Conservation (phyloP, 37 sponge, comb jelly and placozoan species). For the Chondrilla cf. caribensis region DNA sequence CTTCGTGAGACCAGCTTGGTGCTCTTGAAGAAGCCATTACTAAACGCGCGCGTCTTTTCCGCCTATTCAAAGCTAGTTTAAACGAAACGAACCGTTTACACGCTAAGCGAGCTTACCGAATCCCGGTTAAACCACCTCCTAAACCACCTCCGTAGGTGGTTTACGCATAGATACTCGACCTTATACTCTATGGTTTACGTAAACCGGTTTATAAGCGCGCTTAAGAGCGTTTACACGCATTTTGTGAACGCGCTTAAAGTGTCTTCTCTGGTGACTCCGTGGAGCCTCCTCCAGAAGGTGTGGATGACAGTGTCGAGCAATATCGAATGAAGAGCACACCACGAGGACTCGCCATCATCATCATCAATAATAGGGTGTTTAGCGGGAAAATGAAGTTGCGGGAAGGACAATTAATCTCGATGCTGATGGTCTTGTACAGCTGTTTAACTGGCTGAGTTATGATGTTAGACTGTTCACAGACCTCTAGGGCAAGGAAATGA, state of each 20-base stretch:
- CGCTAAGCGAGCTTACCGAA: neutral
- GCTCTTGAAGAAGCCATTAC: neutral
- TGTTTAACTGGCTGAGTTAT: slow-evolving; percentile 57
- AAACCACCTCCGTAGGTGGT: neutral
- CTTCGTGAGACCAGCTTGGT: neutral
- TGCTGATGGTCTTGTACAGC: slow-evolving; percentile 34
- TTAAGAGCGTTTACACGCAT: too few species aligned
- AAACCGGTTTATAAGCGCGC: too few species aligned
- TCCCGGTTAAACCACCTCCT: too few species aligned
- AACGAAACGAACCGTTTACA: neutral
- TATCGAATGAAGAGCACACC: slow-evolving; percentile 75
- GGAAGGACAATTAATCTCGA: slow-evolving; percentile 57
- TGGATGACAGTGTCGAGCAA: too few species aligned
- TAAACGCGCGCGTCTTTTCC: neutral
- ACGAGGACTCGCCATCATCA: slow-evolving; percentile 62
- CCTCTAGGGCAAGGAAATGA: slow-evolving; percentile 3
- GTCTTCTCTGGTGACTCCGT: too few species aligned
- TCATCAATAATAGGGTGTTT: slow-evolving; percentile 77
- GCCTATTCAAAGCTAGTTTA: neutral
- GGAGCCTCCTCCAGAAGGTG: too few species aligned
- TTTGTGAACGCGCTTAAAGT: too few species aligned
- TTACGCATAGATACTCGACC: neutral
- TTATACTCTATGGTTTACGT: too few species aligned
- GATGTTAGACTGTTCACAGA: slow-evolving; percentile 44
- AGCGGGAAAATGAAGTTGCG: slow-evolving; percentile 67